phyloP scores from a whole-genome alignment of 2,888 invertebrate genomes.

The Eupithecia abbreviata region DNA sequence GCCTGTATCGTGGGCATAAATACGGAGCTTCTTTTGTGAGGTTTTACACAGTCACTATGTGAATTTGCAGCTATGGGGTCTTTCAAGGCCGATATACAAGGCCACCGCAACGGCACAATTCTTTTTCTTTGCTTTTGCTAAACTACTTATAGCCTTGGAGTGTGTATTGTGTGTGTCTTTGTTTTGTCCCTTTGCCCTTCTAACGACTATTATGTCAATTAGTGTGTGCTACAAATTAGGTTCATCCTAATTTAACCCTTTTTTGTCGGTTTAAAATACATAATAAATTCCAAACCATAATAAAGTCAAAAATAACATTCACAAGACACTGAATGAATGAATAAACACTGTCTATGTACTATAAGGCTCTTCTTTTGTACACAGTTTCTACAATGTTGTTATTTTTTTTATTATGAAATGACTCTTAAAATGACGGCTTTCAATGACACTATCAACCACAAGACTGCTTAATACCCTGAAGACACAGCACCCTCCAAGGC shows the following conservation, averaged over 20 bases:
- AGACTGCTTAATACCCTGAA: neutral
- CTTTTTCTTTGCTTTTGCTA: constrained; percentile 66
- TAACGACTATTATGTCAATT: neutral
- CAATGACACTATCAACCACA: too few relatives aligned
- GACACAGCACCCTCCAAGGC: constrained; percentile 49
- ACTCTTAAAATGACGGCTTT: too few relatives aligned
- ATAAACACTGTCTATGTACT: too few relatives aligned
- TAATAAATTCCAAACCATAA: too few relatives aligned
- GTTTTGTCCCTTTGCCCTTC: constrained; percentile 4
- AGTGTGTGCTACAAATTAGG: neutral
- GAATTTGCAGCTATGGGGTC: constrained; percentile 12
- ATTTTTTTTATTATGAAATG: too few relatives aligned
- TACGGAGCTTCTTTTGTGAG: neutral
- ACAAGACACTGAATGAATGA: too few relatives aligned
- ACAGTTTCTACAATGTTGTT: too few relatives aligned
- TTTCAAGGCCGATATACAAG: constrained; percentile 24
- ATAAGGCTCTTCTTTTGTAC: too few relatives aligned
- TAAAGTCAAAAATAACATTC: too few relatives aligned
- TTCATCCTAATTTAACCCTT: neutral
- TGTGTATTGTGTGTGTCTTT: constrained; percentile 35
- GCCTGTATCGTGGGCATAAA: neutral
- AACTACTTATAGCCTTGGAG: constrained; percentile 52
- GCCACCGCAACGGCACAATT: constrained; percentile 32
- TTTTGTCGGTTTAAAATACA: too few relatives aligned
- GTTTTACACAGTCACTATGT: neutral